Conservation (phyloP, 1,140 invertebrate genomes). For the Euwallacea similis region DNA sequence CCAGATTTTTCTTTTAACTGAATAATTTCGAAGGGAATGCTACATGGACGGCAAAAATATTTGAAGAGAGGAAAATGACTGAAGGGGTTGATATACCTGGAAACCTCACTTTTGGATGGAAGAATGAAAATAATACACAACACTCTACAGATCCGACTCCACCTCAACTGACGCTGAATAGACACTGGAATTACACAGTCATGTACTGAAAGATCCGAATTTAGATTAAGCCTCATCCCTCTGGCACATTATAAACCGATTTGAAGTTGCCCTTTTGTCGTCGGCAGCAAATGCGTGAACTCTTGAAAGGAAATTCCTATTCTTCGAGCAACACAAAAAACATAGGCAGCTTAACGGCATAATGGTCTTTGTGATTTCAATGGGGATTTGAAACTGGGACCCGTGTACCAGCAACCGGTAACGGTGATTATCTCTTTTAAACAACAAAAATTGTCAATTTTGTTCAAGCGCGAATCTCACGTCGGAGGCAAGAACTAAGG, state of each 20-base stretch:
- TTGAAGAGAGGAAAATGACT: too few species aligned
- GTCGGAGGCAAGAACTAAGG: constrained; percentile 10
- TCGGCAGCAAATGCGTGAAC: constrained; percentile 24
- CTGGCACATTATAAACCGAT: constrained; percentile 20
- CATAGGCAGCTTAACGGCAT: constrained; percentile 9
- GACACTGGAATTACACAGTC: too few species aligned
- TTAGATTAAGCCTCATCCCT: too few species aligned
- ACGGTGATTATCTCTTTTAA: neutral
- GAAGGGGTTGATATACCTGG: too few species aligned
- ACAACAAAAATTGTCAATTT: neutral
- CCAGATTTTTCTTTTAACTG: too few species aligned
- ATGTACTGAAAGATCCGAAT: too few species aligned
- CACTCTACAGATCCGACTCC: too few species aligned
- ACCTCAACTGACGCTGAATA: too few species aligned
- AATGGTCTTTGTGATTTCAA: constrained; percentile 29
- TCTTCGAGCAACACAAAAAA: constrained; percentile 11
- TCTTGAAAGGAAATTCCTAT: constrained; percentile 24
- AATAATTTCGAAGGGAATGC: too few species aligned
- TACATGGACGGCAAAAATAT: too few species aligned
- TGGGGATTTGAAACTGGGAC: constrained; percentile 19
- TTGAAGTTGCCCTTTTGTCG: constrained; percentile 27
- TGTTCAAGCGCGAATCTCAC: neutral
- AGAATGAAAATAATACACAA: too few species aligned
- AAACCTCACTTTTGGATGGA: too few species aligned
- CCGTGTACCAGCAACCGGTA: constrained; percentile 11